Evolutionary conservation across 1,140 invertebrate genomes (phyloP).

Genomic region (Pseudoatta argentina): DNA sequence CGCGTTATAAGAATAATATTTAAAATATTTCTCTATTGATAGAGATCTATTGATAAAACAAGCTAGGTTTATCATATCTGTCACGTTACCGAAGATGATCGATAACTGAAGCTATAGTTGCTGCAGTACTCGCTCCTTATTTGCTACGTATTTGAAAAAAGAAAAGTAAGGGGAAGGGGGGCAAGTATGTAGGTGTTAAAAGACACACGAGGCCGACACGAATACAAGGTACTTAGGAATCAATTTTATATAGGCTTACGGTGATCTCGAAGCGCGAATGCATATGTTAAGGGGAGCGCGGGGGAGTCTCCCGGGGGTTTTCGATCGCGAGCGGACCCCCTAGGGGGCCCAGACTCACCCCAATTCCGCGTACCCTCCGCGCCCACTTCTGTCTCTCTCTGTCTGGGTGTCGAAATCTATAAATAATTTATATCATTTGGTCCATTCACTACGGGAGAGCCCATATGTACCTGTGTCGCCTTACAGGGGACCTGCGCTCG

Average conservation of each 20-base stretch:
- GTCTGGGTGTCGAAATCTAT: conserved; percentile 85
- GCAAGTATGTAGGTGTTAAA: conserved; percentile 80
- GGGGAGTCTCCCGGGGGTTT: conserved; percentile 80
- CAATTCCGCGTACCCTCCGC: conserved; percentile 73
- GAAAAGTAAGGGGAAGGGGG: neutral
- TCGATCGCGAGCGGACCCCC: conserved; percentile 85
- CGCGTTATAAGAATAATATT: neutral
- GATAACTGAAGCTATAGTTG: no score
- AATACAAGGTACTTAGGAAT: conserved; percentile 85
- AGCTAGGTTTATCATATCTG: neutral
- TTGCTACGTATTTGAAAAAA: neutral
- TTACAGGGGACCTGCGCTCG: conserved; percentile 82
- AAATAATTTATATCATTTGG: conserved; percentile 87
- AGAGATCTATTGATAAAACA: neutral
- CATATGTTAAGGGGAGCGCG: conserved; percentile 83
- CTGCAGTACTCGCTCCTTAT: neutral
- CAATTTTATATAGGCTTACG: conserved; percentile 84
- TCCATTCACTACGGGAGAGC: conserved; percentile 81
- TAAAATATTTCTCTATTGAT: neutral
- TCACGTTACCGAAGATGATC: neutral
- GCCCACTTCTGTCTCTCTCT: conserved; percentile 61
- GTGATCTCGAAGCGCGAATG: conserved; percentile 79
- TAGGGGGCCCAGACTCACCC: conserved; percentile 77
- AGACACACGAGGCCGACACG: conserved; percentile 77
- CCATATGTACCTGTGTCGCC: conserved; percentile 86